Conservation (phyloP, 2,113 vertebrate genomes). For the Calyptomena viridis region DNA sequence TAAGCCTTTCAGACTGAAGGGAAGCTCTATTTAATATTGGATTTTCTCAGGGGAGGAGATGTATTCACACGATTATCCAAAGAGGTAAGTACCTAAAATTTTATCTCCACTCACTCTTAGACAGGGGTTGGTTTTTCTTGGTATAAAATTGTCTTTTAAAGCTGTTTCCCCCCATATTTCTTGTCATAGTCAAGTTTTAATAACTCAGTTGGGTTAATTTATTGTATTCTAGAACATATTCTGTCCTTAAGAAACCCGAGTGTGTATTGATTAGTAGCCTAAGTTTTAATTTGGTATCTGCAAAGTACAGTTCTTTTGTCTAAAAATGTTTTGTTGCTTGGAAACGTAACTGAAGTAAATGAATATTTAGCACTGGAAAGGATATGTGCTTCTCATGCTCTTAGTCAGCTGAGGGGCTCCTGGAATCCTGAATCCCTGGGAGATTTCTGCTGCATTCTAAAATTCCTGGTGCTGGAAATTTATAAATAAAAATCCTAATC, state of each 20-base stretch:
- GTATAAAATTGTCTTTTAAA: not conserved
- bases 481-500: not conserved
- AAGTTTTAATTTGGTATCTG: conserved; percentile 33
- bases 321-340: conserved; percentile 55
- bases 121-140: not conserved
- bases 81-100: conserved; percentile 86
- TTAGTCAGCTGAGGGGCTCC: not conserved
- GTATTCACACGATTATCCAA: conserved; percentile 99
- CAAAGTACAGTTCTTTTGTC: conserved; percentile 25
- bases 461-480: not conserved
- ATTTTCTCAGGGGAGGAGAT: conserved; percentile 99
- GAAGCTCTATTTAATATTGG: conserved; percentile 98
- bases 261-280: not conserved
- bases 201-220: not conserved
- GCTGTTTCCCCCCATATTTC: not conserved
- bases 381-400: not conserved
- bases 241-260: not conserved
- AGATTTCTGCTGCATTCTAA: conserved; percentile 26
- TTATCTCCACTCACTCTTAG: not conserved
- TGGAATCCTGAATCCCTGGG: not conserved
- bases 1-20: conserved; percentile 99
- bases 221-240: not conserved
- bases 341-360: conserved; percentile 40
- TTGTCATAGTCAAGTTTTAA: not conserved
- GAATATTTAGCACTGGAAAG: conserved; percentile 4